These are phyloP conservation scores for Mythimna albipuncta DNA, from an alignment of 2,888 invertebrate species.

Conservation along the genomic window DNA sequence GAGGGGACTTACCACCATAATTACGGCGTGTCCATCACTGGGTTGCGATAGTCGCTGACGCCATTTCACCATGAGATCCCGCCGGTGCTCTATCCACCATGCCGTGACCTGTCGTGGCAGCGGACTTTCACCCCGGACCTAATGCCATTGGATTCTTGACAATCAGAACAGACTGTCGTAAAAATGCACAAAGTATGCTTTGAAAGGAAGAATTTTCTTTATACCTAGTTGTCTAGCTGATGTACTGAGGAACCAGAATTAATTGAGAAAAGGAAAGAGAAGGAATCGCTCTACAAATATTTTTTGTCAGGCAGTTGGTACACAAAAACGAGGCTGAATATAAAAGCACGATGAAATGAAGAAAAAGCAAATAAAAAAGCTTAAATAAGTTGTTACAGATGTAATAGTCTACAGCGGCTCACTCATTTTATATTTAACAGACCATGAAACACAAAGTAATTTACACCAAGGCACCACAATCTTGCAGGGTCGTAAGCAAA, in stretches of 20 bases:
- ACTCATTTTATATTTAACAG: conserved; percentile 39
- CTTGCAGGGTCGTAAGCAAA: conserved; percentile 5
- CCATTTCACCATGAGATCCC: too few species aligned
- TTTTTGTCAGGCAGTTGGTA: background rate
- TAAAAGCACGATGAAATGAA: background rate
- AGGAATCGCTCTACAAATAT: too few species aligned
- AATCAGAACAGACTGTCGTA: too few species aligned
- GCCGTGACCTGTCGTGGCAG: too few species aligned
- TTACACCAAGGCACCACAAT: conserved; percentile 21
- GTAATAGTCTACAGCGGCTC: conserved; percentile 12
- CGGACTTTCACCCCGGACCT: too few species aligned
- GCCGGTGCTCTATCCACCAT: too few species aligned
- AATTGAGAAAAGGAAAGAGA: too few species aligned
- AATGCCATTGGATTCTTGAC: background rate
- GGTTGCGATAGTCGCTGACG: too few species aligned
- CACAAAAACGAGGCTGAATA: background rate
- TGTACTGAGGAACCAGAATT: background rate
- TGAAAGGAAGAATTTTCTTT: background rate
- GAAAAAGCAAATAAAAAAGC: conserved; percentile 9
- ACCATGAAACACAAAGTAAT: conserved; percentile 30
- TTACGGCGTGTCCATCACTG: too few species aligned
- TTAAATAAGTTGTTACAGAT: background rate
- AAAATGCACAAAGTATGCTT: too few species aligned
- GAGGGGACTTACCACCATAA: too few species aligned
- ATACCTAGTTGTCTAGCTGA: too few species aligned